Percentiles rank a stretch among this genome's conserved stretches.
Conservation (phyloP, 2,797 vertebrate species). For the Anguilla anguilla region DNA sequence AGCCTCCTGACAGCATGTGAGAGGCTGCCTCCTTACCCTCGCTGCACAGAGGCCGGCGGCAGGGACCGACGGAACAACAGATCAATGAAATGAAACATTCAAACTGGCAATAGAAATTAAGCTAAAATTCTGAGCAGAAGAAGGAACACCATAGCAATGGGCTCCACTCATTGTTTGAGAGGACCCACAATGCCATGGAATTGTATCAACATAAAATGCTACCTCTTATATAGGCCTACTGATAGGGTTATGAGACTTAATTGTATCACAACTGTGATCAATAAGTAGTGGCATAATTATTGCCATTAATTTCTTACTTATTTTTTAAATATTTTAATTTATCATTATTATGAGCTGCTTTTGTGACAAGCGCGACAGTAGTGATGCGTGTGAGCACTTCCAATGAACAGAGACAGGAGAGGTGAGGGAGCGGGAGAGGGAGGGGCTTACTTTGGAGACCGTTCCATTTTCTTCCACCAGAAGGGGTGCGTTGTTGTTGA, state of each 20-base stretch:
- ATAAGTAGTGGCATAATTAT: background rate
- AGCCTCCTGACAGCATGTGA: background rate
- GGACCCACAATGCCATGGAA: background rate
- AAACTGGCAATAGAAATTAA: background rate
- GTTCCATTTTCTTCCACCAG: slow-evolving; percentile 85
- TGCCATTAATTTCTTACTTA: background rate
- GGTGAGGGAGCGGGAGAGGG: background rate
- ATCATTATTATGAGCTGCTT: background rate
- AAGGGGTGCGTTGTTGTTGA: slow-evolving; percentile 77
- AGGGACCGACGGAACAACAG: background rate
- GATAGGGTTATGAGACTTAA: background rate
- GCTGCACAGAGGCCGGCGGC: slow-evolving; percentile 28
- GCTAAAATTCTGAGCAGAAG: no score
- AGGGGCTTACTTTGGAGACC: slow-evolving; percentile 78
- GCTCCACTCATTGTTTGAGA: no score
- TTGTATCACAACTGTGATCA: background rate
- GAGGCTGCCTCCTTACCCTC: slow-evolving; percentile 36
- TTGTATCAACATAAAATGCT: background rate
- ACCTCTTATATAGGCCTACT: background rate
- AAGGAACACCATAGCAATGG: no score
- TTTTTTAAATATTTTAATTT: background rate
- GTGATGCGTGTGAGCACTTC: background rate
- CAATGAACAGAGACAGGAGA: background rate
- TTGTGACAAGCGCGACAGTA: background rate
- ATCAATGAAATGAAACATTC: background rate